phyloP scores from a whole-genome alignment of 2,888 invertebrate species.

The Agriopis marginaria region DNA sequence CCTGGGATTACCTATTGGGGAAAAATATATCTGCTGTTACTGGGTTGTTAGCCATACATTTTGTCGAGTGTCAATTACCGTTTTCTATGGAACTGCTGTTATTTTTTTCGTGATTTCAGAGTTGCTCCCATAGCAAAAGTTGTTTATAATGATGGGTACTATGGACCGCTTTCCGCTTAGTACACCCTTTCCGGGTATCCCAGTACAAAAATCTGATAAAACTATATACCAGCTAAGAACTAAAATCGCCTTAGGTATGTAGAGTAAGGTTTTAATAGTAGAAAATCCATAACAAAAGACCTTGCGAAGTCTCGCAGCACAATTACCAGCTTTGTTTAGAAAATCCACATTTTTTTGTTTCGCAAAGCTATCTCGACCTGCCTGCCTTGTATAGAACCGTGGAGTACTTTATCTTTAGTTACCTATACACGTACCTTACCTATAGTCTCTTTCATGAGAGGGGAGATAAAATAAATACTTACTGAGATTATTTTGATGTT shows the following conservation, averaged over 20 bases:
- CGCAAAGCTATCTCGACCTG: not conserved
- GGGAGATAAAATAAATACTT: not conserved
- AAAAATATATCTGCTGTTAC: no score
- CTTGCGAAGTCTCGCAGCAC: not conserved
- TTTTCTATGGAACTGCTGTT: no score
- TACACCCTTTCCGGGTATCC: no score
- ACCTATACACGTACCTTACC: not conserved
- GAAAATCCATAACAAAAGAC: not conserved
- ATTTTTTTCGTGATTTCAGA: no score
- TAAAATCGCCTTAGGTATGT: not conserved
- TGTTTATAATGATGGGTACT: no score
- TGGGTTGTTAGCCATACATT: no score
- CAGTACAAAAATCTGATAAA: no score
- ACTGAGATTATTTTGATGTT: no score
- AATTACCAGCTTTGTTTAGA: constrained; percentile 5
- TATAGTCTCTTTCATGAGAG: constrained; percentile 3
- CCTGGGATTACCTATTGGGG: no score
- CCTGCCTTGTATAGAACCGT: not conserved
- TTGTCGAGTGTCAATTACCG: no score
- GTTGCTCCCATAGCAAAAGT: no score
- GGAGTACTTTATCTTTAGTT: constrained; percentile 4
- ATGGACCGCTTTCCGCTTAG: no score
- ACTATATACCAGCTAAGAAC: not conserved
- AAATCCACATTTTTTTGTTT: constrained; percentile 13
- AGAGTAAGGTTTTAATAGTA: not conserved